Evolutionary conservation across 1,140 invertebrate species (phyloP).

Genomic region (Diprion similis): DNA sequence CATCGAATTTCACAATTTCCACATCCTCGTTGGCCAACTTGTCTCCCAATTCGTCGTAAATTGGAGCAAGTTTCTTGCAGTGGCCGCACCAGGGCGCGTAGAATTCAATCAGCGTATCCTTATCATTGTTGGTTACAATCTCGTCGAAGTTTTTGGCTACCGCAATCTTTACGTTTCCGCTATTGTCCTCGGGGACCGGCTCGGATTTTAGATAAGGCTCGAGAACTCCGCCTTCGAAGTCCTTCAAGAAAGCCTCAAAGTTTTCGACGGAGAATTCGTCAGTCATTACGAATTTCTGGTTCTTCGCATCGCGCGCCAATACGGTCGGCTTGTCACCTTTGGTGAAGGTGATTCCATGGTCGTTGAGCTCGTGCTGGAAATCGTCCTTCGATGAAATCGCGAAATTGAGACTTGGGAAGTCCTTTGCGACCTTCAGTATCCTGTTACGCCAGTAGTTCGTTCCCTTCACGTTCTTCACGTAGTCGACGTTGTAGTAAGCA

Average conservation of each 20-base stretch:
- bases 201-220: conserved; percentile 97
- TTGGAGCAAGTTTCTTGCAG: conserved; percentile 94
- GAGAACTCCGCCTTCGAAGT: conserved; percentile 82
- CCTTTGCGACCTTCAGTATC: conserved; percentile 92
- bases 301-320: conserved; percentile 79
- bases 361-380: conserved; percentile 92
- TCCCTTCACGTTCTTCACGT: conserved; percentile 95
- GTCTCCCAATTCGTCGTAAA: conserved; percentile 92
- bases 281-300: conserved; percentile 90
- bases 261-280: conserved; percentile 91
- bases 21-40: conserved; percentile 91
- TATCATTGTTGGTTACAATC: conserved; percentile 87
- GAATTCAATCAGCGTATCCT: conserved; percentile 96
- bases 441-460: conserved; percentile 99
- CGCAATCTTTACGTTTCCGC: conserved; percentile 86
- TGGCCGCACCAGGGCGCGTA: conserved; percentile 99
- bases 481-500: conserved; percentile 95
- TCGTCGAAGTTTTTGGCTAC: conserved; percentile 98
- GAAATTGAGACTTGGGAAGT: conserved; percentile 83
- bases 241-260: conserved; percentile 88
- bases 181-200: conserved; percentile 85
- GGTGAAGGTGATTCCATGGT: conserved; percentile 90
- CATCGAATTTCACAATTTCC: conserved; percentile 97
- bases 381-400: conserved; percentile 92
- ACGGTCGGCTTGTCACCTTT: conserved; percentile 90